Conservation (phyloP, 2,888 invertebrate genomes). For the Dermolepida albohirtum region DNA sequence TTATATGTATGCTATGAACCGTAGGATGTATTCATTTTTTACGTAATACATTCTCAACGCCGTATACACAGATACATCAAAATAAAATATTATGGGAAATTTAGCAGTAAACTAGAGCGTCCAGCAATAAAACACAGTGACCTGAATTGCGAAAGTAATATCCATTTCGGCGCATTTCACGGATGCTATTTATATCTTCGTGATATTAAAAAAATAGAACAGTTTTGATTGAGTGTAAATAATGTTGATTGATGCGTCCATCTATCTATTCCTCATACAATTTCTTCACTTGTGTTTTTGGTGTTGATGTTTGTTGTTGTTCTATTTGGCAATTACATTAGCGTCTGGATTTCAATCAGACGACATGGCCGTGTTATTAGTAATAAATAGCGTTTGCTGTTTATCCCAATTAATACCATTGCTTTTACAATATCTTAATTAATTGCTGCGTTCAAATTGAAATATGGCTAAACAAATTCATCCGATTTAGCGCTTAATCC, state of each 20-base stretch:
- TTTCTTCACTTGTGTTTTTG: background rate
- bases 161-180: constrained; percentile 38
- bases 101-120: constrained; percentile 21
- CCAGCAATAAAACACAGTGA: constrained; percentile 32
- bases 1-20: too few relatives aligned
- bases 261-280: constrained; percentile 25
- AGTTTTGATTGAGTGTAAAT: constrained; percentile 40
- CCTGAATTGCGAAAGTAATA: constrained; percentile 38
- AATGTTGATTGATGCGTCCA: constrained; percentile 39
- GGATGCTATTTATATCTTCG: constrained; percentile 34
- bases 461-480: too few relatives aligned
- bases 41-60: too few relatives aligned
- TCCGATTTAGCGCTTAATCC: too few relatives aligned
- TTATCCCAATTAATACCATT: constrained; percentile 5
- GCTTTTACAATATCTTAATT: background rate
- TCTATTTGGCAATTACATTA: constrained; percentile 25
- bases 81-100: constrained; percentile 29
- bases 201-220: constrained; percentile 39
- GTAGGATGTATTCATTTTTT: too few relatives aligned
- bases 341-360: constrained; percentile 11
- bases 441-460: too few relatives aligned
- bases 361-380: background rate
- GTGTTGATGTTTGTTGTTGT: constrained; percentile 30
- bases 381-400: background rate
- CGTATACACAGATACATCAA: constrained; percentile 23